phyloP scores from a whole-genome alignment of 2,888 invertebrate species.

The Meiosimyza platycephala region DNA sequence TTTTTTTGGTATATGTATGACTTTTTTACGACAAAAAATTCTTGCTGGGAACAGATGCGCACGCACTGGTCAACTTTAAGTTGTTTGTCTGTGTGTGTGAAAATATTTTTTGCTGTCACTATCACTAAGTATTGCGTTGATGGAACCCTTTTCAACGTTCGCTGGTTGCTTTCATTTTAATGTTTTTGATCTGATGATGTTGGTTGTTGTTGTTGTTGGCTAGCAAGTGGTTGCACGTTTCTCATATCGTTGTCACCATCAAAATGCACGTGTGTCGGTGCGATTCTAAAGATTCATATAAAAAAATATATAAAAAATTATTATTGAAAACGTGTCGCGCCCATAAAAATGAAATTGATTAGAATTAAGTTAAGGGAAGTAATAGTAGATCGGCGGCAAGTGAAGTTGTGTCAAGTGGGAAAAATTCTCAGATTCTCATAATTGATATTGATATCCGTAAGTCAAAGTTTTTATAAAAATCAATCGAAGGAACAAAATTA shows the following conservation, averaged over 20 bases:
- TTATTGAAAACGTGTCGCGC: constrained; percentile 2
- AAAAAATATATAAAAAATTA: constrained; percentile 1
- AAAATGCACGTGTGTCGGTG: not conserved
- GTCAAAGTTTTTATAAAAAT: too few species aligned
- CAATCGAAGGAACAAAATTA: too few species aligned
- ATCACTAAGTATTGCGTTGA: too few species aligned
- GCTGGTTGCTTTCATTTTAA: not conserved
- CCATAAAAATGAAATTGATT: not conserved
- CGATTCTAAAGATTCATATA: not conserved
- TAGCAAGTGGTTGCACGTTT: constrained; percentile 23
- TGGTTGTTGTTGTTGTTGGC: not conserved
- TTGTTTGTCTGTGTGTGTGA: not conserved
- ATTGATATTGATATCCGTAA: too few species aligned
- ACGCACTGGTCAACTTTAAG: too few species aligned
- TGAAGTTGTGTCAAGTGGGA: too few species aligned
- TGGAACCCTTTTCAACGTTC: not conserved
- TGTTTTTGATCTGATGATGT: not conserved
- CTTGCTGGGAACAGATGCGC: not conserved
- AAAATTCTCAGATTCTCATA: too few species aligned
- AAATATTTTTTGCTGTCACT: not conserved
- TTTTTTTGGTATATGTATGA: too few species aligned
- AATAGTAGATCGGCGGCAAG: too few species aligned
- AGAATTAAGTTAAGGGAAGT: too few species aligned
- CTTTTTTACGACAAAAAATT: too few species aligned
- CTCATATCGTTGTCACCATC: constrained; percentile 18